Evolutionary conservation across 2,888 invertebrate species (phyloP), one percentile per base, ranked within the genome.

Genomic region (Synergus japonicus): DNA sequence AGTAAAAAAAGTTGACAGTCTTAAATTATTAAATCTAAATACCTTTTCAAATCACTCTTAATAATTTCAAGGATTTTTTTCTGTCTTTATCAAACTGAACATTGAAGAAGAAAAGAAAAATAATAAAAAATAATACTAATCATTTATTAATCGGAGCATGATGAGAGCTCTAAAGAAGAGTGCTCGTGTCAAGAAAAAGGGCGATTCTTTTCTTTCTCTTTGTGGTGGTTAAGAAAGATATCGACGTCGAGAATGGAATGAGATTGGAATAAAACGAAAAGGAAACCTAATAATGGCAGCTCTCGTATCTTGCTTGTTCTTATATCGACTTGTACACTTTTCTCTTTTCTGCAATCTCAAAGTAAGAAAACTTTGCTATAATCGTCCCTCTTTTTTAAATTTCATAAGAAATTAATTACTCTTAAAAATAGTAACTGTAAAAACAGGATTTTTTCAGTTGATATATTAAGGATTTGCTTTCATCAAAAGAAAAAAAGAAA

Each of bases 231-330:
- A n/a, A 54, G 54, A 2, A 54, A n/a, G n/a, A 54, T 54, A 54
- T 54, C 54, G n/a, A 54, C n/a, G 15, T n/a, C 2, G 54, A 54
- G 54, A 54, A 29, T 3, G 3, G n/a, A n/a, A 49, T 49, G 15
- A 49, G 49, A 54, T n/a, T 7, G 54, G 54, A 54, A 54, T 54
- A n/a, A 54, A 54, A 54, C n/a, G 54, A 54, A 54, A 54, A 54
- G 54, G 8, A 54, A 54, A 54, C n/a, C n/a, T 54, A 54, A 54
- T 15, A 54, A n/a, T 54, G n/a, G 54, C n/a, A 8, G n/a, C 54
- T 54, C 54, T 54, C 8, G 54, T 54, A 54, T n/a, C 54, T n/a
- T 8, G 15, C 49, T 49, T n/a, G 15, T 49, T n/a, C 49, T n/a
- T 49, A 49, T 49, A 15, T 4, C 15, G 15, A 49, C 15, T 15